These are phyloP conservation scores for Pardalotus punctatus DNA, from an alignment of 2,113 vertebrate species.

Conservation along the genomic window DNA sequence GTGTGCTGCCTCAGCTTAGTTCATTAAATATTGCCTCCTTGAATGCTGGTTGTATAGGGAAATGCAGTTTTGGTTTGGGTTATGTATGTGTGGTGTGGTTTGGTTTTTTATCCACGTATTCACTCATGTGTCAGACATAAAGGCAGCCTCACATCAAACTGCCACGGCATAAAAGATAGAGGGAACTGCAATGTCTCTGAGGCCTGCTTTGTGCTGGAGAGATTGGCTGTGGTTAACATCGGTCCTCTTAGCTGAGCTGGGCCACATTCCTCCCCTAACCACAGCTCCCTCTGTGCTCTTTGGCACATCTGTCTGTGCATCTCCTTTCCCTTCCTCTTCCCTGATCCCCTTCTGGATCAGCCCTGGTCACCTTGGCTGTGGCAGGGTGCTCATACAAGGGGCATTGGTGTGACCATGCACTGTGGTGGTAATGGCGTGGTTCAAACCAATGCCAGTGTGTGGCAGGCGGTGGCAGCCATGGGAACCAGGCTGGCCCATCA, in stretches of 20 bases:
- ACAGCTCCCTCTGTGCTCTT: background rate
- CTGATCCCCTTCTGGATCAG: background rate
- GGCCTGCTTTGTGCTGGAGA: background rate
- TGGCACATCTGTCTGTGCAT: background rate
- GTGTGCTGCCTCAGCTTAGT: background rate
- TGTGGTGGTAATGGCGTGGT: accelerated
- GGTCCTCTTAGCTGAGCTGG: background rate
- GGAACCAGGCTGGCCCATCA: background rate
- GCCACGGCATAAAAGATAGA: background rate
- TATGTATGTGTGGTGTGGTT: background rate
- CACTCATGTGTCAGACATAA: background rate
- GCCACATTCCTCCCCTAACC: background rate
- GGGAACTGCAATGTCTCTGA: background rate
- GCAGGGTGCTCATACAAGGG: background rate
- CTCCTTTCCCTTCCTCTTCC: background rate
- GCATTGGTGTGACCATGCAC: background rate
- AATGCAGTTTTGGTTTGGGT: background rate
- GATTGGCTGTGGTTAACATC: background rate
- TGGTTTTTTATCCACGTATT: background rate
- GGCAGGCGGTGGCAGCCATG: background rate
- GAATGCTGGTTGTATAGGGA: background rate
- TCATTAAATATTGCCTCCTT: background rate
- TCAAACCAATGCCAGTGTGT: background rate
- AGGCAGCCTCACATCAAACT: background rate
- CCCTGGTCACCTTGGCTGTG: background rate